Base-by-base conservation (phyloP, 2,113 vertebrate genomes). In the Heptranchias perlo region DNA sequence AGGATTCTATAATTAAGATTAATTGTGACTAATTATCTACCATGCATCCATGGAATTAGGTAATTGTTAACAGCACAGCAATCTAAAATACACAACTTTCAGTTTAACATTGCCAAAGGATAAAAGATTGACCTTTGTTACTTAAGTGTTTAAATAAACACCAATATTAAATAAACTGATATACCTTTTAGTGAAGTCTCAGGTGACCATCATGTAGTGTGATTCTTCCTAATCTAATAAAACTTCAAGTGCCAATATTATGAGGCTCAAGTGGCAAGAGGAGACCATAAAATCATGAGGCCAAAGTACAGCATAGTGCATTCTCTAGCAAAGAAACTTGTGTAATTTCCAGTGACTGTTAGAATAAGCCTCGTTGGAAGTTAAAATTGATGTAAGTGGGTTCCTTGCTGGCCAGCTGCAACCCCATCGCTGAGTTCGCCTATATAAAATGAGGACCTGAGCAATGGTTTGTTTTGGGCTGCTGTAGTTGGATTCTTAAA, bases 161-260 rank as follows among this genome's bases (percentile, higher is more conserved):
- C 21, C 54, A 35, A 52, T 67, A 47, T 4, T 58, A 58, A 58
- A 91, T 61, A 31, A 18, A 52, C 1, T 52, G 0, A 18, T 64
- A 21, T 64, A 64, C 65, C 35, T 65, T 47, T 67, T 94, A 94
- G 39, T 47, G 62, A 94, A 94, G 21, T 25, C 61, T 65, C n/a
- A 67, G 92, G 35, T 93, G 35, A 65, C 61, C 8, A 94, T 65
- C 62, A 65, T 44, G 61, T 61, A 94, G 47, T 94, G 62, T 47
- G 39, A 67, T 67, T 94, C n/a, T 94, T 65, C 92, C 62, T 35
- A 89, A 89, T 54, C 86, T 91, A 91, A 91, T 58, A 58, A 91
- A 91, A 1, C 52, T 91, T 28, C 87, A 91, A 54, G 2, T 58
- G 31, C 11, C 11, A 35, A 91, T 58, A 58, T 58, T 91, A 35